Conservation (phyloP, 2,113 vertebrate genomes). For the Microcebus lehilahytsara region DNA sequence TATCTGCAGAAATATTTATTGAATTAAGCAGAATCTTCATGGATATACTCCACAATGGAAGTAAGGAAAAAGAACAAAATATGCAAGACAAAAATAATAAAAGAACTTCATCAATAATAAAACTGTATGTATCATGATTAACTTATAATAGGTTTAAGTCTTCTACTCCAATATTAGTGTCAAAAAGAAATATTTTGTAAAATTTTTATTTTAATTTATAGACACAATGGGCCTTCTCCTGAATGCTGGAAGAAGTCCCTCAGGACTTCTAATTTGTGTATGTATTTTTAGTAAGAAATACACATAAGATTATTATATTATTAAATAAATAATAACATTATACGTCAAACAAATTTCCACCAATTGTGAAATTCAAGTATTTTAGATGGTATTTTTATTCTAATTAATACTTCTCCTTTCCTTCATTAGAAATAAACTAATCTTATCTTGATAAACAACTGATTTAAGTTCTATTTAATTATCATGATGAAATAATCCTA, state of each 20-base stretch:
- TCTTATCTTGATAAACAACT: not conserved
- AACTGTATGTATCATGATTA: not conserved
- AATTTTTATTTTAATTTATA: not conserved
- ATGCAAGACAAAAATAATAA: too few relatives aligned
- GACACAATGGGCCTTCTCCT: not conserved
- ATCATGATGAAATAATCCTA: not conserved
- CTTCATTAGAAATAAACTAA: not conserved
- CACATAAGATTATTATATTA: not conserved
- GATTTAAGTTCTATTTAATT: not conserved
- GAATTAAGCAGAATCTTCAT: too few relatives aligned
- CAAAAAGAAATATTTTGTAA: not conserved
- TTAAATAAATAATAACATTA: not conserved
- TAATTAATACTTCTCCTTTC: not conserved
- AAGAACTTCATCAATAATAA: not conserved
- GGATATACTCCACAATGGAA: too few relatives aligned
- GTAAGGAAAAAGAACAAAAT: too few relatives aligned
- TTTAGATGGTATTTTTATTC: not conserved
- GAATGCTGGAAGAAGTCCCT: not conserved
- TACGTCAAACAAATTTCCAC: not conserved
- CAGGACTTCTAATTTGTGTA: too few relatives aligned
- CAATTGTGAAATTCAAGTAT: not conserved
- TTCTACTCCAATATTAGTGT: not conserved
- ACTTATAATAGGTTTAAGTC: not conserved
- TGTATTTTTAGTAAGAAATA: slow-evolving; percentile 7
- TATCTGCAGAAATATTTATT: too few relatives aligned